Percentiles rank a stretch among this genome's conserved stretches.
Evolutionary conservation across 1,140 invertebrate genomes (phyloP).

Genomic region (Sinonovacula constricta): DNA sequence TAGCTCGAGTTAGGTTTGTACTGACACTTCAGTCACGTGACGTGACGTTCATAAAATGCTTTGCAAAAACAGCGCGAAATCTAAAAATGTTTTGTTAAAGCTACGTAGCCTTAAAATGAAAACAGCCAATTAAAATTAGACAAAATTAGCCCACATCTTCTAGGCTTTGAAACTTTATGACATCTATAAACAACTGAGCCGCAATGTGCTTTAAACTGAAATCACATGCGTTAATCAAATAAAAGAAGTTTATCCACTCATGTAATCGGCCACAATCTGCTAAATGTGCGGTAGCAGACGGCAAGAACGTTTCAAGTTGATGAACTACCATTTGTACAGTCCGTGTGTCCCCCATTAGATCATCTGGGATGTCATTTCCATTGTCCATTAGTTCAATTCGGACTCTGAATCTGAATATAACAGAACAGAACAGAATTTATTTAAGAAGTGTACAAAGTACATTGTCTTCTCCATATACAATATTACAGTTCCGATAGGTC

Average conservation of each 20-base stretch:
- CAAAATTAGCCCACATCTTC: too few relatives aligned
- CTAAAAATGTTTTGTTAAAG: too few relatives aligned
- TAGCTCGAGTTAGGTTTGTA: too few relatives aligned
- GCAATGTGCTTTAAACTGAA: conserved; percentile 9
- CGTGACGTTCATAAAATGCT: too few relatives aligned
- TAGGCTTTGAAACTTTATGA: neutral
- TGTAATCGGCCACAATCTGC: too few relatives aligned
- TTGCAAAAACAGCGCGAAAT: too few relatives aligned
- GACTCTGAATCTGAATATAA: conserved; percentile 18
- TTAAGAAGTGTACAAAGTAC: too few relatives aligned
- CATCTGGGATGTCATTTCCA: conserved; percentile 5
- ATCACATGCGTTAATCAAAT: conserved; percentile 11
- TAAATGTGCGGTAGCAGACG: conserved; percentile 6
- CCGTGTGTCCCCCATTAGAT: neutral
- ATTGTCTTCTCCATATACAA: too few relatives aligned
- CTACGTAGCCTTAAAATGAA: too few relatives aligned
- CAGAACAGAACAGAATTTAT: too few relatives aligned
- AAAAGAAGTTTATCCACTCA: conserved; percentile 8
- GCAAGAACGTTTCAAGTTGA: conserved; percentile 7
- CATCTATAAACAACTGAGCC: conserved; percentile 5
- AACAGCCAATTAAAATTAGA: too few relatives aligned
- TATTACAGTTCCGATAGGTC: conserved; percentile 20
- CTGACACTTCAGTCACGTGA: too few relatives aligned
- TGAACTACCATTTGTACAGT: conserved; percentile 24
- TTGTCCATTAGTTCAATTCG: neutral